Percentiles rank a stretch among this genome's conserved stretches.
phyloP scores from a whole-genome alignment of 2,113 vertebrate genomes.

The Taxidea taxus region DNA sequence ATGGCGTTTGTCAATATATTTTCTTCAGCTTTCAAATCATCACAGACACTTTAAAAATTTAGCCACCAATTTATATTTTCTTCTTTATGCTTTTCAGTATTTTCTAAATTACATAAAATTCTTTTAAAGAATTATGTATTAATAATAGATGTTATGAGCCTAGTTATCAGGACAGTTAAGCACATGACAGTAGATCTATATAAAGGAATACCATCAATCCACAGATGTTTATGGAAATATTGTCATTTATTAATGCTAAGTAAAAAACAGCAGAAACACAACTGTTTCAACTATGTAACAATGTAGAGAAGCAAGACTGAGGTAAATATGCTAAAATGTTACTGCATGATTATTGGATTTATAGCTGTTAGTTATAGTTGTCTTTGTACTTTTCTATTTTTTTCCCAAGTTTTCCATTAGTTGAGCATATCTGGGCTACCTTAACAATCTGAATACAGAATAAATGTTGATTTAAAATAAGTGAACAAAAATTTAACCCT shows the following conservation, averaged over 20 bases:
- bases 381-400: background rate
- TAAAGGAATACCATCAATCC: background rate
- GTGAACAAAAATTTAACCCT: background rate
- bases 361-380: background rate
- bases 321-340: background rate
- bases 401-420: background rate
- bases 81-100: background rate
- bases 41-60: background rate
- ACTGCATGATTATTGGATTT: background rate
- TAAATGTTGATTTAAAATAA: background rate
- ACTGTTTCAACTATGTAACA: background rate
- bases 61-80: background rate
- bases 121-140: background rate
- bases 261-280: background rate
- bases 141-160: background rate
- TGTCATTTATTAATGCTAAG: background rate
- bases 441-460: slow-evolving; percentile 15
- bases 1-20: background rate
- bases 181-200: background rate
- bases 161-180: background rate
- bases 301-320: background rate
- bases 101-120: background rate
- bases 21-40: background rate
- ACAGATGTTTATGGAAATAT: background rate
- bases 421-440: background rate